Percentiles rank a stretch among this genome's conserved stretches.
Evolutionary conservation across 2,113 vertebrate genomes (phyloP).

Genomic region (Zosterops borbonicus): DNA sequence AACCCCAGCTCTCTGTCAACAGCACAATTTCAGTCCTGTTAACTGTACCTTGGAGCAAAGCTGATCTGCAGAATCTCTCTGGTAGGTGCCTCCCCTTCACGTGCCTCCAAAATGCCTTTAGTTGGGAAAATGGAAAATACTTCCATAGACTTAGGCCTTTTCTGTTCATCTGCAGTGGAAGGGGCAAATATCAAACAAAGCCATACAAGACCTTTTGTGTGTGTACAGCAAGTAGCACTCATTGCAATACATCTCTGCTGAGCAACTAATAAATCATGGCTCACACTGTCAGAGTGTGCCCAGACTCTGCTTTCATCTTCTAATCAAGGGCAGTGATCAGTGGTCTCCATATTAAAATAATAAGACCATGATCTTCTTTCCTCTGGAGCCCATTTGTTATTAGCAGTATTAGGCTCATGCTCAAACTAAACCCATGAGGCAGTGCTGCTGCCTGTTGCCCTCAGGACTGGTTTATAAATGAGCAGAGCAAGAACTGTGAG

Average conservation of each 20-base stretch:
- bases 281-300: not conserved
- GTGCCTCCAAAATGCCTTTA: conserved; percentile 75
- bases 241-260: not conserved
- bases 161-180: conserved; percentile 44
- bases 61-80: conserved; percentile 76
- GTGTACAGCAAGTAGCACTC: not conserved
- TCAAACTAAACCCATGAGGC: not conserved
- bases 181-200: not conserved
- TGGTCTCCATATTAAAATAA: not conserved
- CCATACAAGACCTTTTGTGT: not conserved
- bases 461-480: not conserved
- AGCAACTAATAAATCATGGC: not conserved
- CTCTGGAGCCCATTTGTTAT: not conserved
- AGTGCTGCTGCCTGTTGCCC: not conserved
- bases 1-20: not conserved
- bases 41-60: conserved; percentile 85
- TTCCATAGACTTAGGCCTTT: not conserved
- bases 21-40: not conserved
- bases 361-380: not conserved
- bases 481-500: not conserved
- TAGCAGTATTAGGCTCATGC: not conserved
- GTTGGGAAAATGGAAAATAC: conserved; percentile 79
- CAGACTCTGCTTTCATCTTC: not conserved
- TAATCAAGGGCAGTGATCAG: not conserved
- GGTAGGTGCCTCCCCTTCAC: not conserved